Conservation (phyloP, 2,797 vertebrate species). For the Myripristis jacobus region DNA sequence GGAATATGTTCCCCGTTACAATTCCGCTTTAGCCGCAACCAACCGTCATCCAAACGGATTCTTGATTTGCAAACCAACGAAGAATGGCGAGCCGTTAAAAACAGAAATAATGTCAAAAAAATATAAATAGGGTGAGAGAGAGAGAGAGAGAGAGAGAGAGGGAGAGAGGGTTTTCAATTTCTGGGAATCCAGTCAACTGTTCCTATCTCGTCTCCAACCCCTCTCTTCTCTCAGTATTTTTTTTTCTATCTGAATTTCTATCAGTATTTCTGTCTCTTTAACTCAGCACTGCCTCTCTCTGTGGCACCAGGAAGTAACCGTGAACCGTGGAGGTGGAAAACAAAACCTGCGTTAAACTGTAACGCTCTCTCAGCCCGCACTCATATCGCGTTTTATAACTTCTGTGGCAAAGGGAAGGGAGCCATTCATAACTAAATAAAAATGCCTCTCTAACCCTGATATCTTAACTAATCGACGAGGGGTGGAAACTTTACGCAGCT, state of each 20-base stretch:
- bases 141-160: constrained; percentile 45
- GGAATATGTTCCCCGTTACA: constrained; percentile 80
- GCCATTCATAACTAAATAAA: constrained; percentile 36
- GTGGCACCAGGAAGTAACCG: constrained; percentile 88
- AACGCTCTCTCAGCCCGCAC: constrained; percentile 59
- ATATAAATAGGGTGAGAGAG: constrained; percentile 53
- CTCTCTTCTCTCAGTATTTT: constrained; percentile 83
- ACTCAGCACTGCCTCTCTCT: constrained; percentile 94
- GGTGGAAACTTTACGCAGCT: constrained; percentile 54
- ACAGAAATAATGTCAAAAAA: constrained; percentile 50
- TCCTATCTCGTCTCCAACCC: constrained; percentile 83
- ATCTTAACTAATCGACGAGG: constrained; percentile 44
- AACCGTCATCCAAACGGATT: constrained; percentile 76
- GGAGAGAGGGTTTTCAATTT: constrained; percentile 77
- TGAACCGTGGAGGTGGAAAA: constrained; percentile 75
- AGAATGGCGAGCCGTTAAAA: constrained; percentile 51
- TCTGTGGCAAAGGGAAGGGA: constrained; percentile 29
- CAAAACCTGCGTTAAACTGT: constrained; percentile 70
- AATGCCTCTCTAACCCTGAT: constrained; percentile 40
- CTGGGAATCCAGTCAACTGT: constrained; percentile 87
- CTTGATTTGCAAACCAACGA: constrained; percentile 61
- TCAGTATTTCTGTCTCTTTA: constrained; percentile 88
- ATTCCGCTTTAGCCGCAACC: constrained; percentile 83
- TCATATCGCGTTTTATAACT: constrained; percentile 59
- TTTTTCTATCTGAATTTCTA: constrained; percentile 88